Evolutionary conservation across 1,140 invertebrate genomes (phyloP).

Genomic region (Conopomorpha cramerella): DNA sequence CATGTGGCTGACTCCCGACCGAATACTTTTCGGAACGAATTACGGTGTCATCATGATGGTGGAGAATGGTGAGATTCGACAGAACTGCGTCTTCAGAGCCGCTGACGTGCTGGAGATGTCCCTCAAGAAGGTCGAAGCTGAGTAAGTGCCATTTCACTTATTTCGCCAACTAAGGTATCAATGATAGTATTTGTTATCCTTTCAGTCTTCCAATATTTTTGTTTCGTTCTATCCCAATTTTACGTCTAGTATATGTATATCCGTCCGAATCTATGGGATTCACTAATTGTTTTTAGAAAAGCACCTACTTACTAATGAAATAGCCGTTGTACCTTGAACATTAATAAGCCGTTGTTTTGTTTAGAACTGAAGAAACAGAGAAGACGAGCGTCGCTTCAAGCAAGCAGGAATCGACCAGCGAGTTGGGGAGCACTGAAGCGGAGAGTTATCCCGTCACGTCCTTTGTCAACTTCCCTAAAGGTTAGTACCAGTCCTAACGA

Average conservation of each 20-base stretch:
- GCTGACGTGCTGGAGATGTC: slow-evolving; percentile 60
- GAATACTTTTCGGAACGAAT: slow-evolving; percentile 75
- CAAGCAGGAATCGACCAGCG: slow-evolving; percentile 23
- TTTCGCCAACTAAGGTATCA: too few relatives aligned
- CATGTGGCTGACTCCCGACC: slow-evolving; percentile 74
- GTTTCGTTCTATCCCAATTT: too few relatives aligned
- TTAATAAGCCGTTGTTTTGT: too few relatives aligned
- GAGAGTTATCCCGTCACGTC: slow-evolving; percentile 27
- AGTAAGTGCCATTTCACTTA: slow-evolving; percentile 36
- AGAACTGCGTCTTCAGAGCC: slow-evolving; percentile 59
- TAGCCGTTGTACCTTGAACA: too few relatives aligned
- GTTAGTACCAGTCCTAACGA: too few relatives aligned
- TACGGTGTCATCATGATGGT: slow-evolving; percentile 75
- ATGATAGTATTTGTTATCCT: too few relatives aligned
- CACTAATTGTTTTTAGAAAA: too few relatives aligned
- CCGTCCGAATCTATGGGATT: too few relatives aligned
- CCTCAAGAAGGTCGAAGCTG: slow-evolving; percentile 57
- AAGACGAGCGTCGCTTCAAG: slow-evolving; percentile 30
- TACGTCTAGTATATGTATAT: too few relatives aligned
- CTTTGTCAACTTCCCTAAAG: slow-evolving; percentile 41
- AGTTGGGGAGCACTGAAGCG: slow-evolving; percentile 7
- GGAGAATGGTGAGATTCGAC: slow-evolving; percentile 79
- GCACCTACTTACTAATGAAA: too few relatives aligned
- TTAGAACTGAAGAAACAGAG: slow-evolving; percentile 18
- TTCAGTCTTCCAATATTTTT: too few relatives aligned